Base-by-base conservation (phyloP, 2,888 invertebrate species). In the Leptarthrus brevirostris region DNA sequence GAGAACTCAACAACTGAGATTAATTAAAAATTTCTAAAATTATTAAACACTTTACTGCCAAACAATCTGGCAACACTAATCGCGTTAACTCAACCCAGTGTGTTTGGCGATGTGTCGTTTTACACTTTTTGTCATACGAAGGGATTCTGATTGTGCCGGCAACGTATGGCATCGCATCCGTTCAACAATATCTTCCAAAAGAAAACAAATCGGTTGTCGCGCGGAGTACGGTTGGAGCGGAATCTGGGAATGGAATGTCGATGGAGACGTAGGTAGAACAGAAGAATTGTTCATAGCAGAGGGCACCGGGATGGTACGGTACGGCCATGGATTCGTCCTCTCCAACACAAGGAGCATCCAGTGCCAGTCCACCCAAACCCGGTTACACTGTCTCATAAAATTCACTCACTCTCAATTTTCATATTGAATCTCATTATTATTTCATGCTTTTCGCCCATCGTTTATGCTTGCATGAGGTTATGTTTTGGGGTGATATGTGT, bases 351-450 rank as follows among this genome's bases (percentile, higher is more conserved):
- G 30, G 30, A 30, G 8, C 30, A 30, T 30, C 30, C 30, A 3
- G 30, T 30, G 16, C 30, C 61, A 16, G 61, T 20, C 36, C 61
- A 47, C 66, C 16, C 69, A 52, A 34, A 44, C 52, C 34, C 49
- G 49, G 52, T 26, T n/a, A 69, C 69, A 69, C 52, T 69, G 69
- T 69, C 52, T 69, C 69, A 69, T 69, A 69, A 69, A 69, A 69
- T 69, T 69, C 69, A 69, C 69, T 69, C 69, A 69, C 69, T 69
- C 69, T 69, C 69, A 69, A 69, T 69, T 69, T 69, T 69, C 69
- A 69, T 69, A 69, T 69, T 69, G 69, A 69, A 69, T 69, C 69
- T 52, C 69, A 69, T 69, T 69, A 69, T 69, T 52, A 69, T 69
- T 69, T 69, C 69, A 69, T 69, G 69, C 69, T 52, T 69, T 69